Conservation (phyloP, 2,113 vertebrate genomes). For the Neopipo cinnamomea region DNA sequence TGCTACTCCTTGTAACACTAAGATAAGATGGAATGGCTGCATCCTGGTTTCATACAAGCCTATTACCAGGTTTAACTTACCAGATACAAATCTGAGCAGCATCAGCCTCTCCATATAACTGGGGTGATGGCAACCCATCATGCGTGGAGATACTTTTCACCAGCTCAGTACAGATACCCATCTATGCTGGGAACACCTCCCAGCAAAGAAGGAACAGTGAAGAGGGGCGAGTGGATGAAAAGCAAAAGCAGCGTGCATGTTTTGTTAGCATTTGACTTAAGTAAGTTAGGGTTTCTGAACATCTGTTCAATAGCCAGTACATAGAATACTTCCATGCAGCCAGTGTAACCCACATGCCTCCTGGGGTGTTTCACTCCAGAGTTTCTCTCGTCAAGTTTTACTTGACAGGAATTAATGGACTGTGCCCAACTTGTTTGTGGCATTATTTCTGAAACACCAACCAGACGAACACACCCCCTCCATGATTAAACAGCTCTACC, state of each 20-base stretch:
- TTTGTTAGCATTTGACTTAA: not conserved
- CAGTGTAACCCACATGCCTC: not conserved
- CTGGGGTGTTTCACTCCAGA: not conserved
- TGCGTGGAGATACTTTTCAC: not conserved
- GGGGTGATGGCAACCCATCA: not conserved
- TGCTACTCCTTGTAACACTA: not conserved
- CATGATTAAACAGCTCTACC: conserved; percentile 41
- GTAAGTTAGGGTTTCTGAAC: not conserved
- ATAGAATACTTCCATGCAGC: not conserved
- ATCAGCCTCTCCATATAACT: not conserved
- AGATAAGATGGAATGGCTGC: not conserved
- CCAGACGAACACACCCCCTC: not conserved
- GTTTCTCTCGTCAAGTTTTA: not conserved
- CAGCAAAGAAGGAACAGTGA: not conserved
- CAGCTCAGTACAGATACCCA: not conserved
- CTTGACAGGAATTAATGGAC: not conserved
- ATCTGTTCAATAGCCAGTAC: not conserved
- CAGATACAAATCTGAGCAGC: not conserved
- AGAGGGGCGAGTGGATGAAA: not conserved
- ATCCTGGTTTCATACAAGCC: not conserved
- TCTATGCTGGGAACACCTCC: not conserved
- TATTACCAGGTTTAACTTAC: not conserved
- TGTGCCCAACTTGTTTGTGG: not conserved
- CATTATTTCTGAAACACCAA: not conserved
- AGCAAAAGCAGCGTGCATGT: not conserved